Base-by-base conservation (phyloP, 2,113 vertebrate genomes). In the Hypanus sabinus region DNA sequence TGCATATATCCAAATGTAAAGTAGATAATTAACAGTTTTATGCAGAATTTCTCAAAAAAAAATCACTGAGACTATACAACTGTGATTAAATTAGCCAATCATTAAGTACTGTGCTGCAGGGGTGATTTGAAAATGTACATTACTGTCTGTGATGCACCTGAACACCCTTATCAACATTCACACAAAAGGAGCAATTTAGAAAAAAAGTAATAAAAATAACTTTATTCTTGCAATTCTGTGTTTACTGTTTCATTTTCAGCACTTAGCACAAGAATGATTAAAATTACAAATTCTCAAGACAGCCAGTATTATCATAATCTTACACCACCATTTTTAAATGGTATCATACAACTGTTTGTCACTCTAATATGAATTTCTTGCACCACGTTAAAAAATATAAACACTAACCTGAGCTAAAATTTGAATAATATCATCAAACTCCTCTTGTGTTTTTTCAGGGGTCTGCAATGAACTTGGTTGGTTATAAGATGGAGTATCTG, bases 361-460 rank as follows among this genome's bases (percentile, higher is more conserved):
- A 55, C 1, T 30, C 9, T 27, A 87, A 87, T 87, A 60, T 60
- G 1, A 60, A 24, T n/a, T 87, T 62, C 11, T 6, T n/a, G 11
- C 14, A 30, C 57, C 83, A 87, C 33, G 0, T 71, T 55, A 93
- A 71, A 93, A 71, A 73, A 24, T 36, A 73, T 68, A 75, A 93
- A 75, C 36, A 77, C 95, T 96, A 95, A 98, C 99, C 97, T 97
- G 97, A 90, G 98, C 98, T 94, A 97, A 96, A 24, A 95, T 94
- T 20, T 97, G 96, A 95, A 99, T 97, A 96, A 97, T 95, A 75
- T 96, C 94, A 77, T 97, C 97, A 94, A 99, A 98, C 94, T 97
- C 96, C 94, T 97, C 97, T 46, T 96, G 94, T 95, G 94, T 95
- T 16, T 77, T 68, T 94, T 96, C 95, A 60, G 95, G 94, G 91